phyloP scores from a whole-genome alignment of 2,113 vertebrate species.

The Brienomyrus brachyistius region DNA sequence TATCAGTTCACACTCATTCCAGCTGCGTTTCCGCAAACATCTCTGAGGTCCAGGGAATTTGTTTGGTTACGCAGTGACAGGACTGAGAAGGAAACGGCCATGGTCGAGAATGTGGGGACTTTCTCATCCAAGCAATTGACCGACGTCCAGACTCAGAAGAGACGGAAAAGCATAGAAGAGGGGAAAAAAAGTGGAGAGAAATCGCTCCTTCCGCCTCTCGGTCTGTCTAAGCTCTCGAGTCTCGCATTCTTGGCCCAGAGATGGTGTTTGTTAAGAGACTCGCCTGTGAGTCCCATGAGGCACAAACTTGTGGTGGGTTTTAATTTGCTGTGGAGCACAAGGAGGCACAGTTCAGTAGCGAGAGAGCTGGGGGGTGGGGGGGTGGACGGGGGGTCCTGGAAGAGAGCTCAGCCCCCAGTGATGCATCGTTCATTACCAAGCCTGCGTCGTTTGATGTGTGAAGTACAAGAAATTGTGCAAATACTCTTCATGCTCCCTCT shows the following conservation, averaged over 20 bases:
- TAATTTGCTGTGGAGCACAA: not conserved
- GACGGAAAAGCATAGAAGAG: constrained; percentile 11
- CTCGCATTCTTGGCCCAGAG: not conserved
- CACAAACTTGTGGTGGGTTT: not conserved
- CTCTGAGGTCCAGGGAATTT: constrained; percentile 24
- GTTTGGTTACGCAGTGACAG: constrained; percentile 32
- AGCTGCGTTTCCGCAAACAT: constrained; percentile 19
- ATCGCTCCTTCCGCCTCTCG: not conserved
- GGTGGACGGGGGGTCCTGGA: not conserved
- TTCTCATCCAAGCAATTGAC: constrained; percentile 48
- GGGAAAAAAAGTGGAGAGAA: not conserved
- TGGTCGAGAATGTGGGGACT: constrained; percentile 27
- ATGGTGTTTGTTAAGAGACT: constrained; percentile 12
- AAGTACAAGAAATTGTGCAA: too few relatives aligned
- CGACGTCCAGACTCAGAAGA: constrained; percentile 13
- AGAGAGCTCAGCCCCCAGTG: too few relatives aligned
- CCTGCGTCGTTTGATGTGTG: too few relatives aligned
- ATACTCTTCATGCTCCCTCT: too few relatives aligned
- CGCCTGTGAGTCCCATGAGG: not conserved
- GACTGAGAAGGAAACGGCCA: not conserved
- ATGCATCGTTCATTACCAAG: too few relatives aligned
- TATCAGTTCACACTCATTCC: not conserved
- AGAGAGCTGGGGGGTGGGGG: not conserved
- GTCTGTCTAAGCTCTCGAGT: constrained; percentile 2
- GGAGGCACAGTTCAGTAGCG: not conserved